Evolutionary conservation across 2,113 vertebrate species (phyloP).

Genomic region (Dryoscopus gambensis): DNA sequence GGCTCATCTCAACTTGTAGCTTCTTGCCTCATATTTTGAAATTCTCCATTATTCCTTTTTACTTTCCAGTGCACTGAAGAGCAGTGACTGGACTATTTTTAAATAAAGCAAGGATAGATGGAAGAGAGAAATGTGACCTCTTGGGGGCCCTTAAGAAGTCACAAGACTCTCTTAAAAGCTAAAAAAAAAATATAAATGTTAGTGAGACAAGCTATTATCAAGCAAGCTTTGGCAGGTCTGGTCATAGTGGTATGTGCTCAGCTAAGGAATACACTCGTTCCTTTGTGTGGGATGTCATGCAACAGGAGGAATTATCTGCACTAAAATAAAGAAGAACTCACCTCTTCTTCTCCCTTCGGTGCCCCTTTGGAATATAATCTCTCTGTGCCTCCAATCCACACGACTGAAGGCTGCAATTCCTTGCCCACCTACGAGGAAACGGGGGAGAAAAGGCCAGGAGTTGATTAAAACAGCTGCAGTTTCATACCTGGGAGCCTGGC

Average conservation of each 20-base stretch:
- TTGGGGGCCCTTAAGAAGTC: constrained; percentile 24
- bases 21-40: not conserved
- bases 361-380: constrained; percentile 80
- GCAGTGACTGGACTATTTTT: constrained; percentile 33
- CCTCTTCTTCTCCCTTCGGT: constrained; percentile 66
- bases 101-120: constrained; percentile 33
- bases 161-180: constrained; percentile 16
- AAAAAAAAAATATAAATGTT: not conserved
- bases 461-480: not conserved
- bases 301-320: not conserved
- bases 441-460: not conserved
- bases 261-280: not conserved
- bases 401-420: constrained; percentile 81
- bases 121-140: constrained; percentile 36
- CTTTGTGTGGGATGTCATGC: not conserved
- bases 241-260: not conserved
- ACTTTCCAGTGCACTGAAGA: constrained; percentile 21
- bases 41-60: not conserved
- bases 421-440: constrained; percentile 76
- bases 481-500: not conserved
- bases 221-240: constrained; percentile 21
- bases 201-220: constrained; percentile 25
- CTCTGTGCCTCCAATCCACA: constrained; percentile 84
- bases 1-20: constrained; percentile 15
- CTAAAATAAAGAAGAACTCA: not conserved